Percentiles rank a stretch among this genome's conserved stretches.
These are phyloP conservation scores for Eupithecia subumbrata DNA, from an alignment of 2,888 invertebrate species.

Conservation along the genomic window DNA sequence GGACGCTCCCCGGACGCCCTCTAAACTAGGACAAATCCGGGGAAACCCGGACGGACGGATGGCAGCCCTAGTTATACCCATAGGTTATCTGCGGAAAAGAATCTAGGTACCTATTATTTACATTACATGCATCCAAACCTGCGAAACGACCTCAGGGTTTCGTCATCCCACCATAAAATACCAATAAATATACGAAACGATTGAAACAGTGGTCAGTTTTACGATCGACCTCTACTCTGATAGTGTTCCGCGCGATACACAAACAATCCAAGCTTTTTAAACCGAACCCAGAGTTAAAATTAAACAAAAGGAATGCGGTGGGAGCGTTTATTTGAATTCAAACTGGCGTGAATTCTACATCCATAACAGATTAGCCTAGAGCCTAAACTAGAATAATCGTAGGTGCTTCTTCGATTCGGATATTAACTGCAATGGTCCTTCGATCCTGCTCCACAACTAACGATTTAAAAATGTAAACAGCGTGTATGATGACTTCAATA, in stretches of 20 bases:
- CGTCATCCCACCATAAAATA: constrained; percentile 52
- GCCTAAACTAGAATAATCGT: not conserved
- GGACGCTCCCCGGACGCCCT: too few species aligned
- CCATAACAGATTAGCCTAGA: not conserved
- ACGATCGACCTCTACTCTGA: constrained; percentile 54
- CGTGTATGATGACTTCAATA: constrained; percentile 71
- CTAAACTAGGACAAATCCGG: too few species aligned
- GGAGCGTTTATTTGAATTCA: constrained; percentile 28
- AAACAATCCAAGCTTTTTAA: constrained; percentile 39
- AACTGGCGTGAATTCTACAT: constrained; percentile 2
- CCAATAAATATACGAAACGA: constrained; percentile 56
- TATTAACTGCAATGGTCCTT: not conserved
- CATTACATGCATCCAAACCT: constrained; percentile 13
- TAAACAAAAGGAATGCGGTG: constrained; percentile 35
- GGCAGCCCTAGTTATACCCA: too few species aligned
- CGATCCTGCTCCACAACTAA: constrained; percentile 39
- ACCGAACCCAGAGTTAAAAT: constrained; percentile 28
- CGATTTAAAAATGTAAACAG: constrained; percentile 69
- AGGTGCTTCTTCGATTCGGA: not conserved
- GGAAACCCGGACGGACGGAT: too few species aligned
- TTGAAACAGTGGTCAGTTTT: constrained; percentile 64
- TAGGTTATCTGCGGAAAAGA: not conserved
- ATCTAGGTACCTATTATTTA: constrained; percentile 1
- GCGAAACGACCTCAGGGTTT: constrained; percentile 35
- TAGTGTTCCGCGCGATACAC: constrained; percentile 33